Evolutionary conservation across 1,140 invertebrate genomes (phyloP).

Genomic region (Brachystomella parvula): DNA sequence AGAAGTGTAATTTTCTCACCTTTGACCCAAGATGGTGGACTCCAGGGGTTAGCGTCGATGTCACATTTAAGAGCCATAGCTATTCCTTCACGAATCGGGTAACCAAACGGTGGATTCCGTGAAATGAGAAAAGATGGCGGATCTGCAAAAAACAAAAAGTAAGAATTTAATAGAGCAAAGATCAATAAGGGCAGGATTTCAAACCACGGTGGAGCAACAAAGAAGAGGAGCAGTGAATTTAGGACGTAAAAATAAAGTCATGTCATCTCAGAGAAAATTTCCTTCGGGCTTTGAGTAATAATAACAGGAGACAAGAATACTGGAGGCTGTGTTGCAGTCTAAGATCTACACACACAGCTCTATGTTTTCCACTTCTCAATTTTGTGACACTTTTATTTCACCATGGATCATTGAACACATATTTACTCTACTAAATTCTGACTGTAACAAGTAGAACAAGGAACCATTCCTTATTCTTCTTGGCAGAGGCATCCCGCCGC

Average conservation of each 20-base stretch:
- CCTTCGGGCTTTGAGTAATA: no score
- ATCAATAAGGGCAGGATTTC: not conserved
- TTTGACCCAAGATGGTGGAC: conserved; percentile 75
- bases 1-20: conserved; percentile 45
- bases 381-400: conserved; percentile 38
- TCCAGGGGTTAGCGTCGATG: conserved; percentile 80
- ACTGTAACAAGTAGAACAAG: conserved; percentile 2
- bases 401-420: conserved; percentile 38
- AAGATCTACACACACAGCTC: no score
- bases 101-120: conserved; percentile 77
- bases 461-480: not conserved
- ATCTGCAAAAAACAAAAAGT: conserved; percentile 54
- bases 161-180: conserved; percentile 19
- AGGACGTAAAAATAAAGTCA: not conserved
- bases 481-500: conserved; percentile 5
- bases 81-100: conserved; percentile 72
- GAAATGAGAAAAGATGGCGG: conserved; percentile 83
- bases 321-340: no score
- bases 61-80: conserved; percentile 78
- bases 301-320: not conserved
- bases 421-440: conserved; percentile 16
- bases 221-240: not conserved
- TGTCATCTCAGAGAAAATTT: no score
- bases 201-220: not conserved
- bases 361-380: conserved; percentile 22